Percentiles rank a stretch among this genome's conserved stretches.
Evolutionary conservation across 2,113 vertebrate species (phyloP).

Genomic region (Natator depressus): DNA sequence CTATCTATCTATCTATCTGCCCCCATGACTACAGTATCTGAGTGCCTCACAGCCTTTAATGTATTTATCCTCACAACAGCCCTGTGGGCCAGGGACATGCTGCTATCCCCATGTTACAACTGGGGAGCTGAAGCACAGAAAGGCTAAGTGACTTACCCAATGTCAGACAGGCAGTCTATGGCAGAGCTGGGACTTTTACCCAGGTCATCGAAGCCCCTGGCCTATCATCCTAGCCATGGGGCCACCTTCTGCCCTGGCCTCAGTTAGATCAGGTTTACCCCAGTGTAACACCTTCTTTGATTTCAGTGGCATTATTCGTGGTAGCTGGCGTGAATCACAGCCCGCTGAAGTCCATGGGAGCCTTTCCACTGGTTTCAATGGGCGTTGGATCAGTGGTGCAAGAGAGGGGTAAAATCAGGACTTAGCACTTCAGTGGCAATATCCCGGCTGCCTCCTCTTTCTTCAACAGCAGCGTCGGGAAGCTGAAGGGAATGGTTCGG

Average conservation of each 20-base stretch:
- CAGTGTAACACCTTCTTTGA: background rate
- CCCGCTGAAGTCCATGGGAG: background rate
- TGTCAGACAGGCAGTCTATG: background rate
- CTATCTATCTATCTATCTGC: background rate
- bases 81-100: background rate
- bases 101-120: background rate
- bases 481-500: background rate
- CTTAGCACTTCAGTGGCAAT: background rate
- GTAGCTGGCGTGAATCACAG: background rate
- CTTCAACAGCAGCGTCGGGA: background rate
- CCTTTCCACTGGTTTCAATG: too few species aligned
- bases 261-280: background rate
- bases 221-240: background rate
- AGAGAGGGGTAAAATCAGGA: background rate
- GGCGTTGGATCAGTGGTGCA: background rate
- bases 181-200: background rate
- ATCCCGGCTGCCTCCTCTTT: background rate
- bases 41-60: background rate
- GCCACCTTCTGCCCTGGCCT: background rate
- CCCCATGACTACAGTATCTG: background rate
- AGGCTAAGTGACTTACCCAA: background rate
- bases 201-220: background rate
- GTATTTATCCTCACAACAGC: background rate
- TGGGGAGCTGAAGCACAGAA: background rate
- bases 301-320: background rate